phyloP scores from a whole-genome alignment of 2,888 invertebrate genomes.

The Gymnocheta viridis region DNA sequence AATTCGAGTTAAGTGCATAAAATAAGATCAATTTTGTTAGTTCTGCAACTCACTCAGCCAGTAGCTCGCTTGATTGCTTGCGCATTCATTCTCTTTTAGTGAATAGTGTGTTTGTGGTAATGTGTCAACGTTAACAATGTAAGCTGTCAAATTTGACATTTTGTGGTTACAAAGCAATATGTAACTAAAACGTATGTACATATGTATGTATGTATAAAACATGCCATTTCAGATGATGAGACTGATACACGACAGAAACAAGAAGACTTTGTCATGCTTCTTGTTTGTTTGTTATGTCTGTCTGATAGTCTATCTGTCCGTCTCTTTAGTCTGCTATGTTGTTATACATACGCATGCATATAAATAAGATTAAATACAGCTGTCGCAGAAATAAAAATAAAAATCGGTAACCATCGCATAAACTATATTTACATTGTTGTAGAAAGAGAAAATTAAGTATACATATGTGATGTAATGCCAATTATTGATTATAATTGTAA shows the following conservation, averaged over 20 bases:
- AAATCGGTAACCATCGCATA: conserved; percentile 37
- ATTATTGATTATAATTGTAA: neutral
- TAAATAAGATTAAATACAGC: conserved; percentile 52
- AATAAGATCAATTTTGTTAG: conserved; percentile 57
- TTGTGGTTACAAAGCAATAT: conserved; percentile 71
- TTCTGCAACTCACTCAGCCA: conserved; percentile 37
- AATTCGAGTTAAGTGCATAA: conserved; percentile 24
- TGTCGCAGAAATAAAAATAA: conserved; percentile 38
- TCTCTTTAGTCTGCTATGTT: conserved; percentile 10
- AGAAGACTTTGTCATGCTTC: conserved; percentile 66
- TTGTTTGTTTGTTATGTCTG: conserved; percentile 41
- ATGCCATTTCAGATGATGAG: conserved; percentile 39
- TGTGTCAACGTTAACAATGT: conserved; percentile 82
- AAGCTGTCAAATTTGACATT: conserved; percentile 80
- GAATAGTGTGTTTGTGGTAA: conserved; percentile 76
- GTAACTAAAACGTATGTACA: conserved; percentile 30
- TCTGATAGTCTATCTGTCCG: conserved; percentile 26
- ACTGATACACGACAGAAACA: conserved; percentile 58
- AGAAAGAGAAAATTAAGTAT: neutral
- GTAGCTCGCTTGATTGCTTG: conserved; percentile 19
- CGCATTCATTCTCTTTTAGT: conserved; percentile 25
- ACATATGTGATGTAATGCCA: neutral
- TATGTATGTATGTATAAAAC: neutral
- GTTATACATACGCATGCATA: neutral
- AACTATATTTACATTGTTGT: conserved; percentile 3